These are phyloP conservation scores for Babylonia areolata DNA, from an alignment of 1,140 invertebrate species.

Conservation along the genomic window DNA sequence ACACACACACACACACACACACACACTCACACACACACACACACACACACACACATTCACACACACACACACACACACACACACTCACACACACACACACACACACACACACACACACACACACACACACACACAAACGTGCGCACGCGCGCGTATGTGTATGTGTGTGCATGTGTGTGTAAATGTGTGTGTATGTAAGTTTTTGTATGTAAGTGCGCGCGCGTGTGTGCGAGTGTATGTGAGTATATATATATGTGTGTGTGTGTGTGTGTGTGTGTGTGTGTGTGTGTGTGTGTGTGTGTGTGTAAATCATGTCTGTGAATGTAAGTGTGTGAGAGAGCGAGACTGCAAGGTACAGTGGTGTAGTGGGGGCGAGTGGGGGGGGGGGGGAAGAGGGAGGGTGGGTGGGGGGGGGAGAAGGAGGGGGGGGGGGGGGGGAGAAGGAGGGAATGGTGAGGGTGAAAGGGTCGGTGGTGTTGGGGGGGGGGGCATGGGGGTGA, in stretches of 20 bases:
- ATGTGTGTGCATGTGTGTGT: neutral
- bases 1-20: conserved; percentile 16
- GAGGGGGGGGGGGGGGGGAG: neutral
- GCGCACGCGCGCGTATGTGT: neutral
- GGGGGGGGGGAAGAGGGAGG: neutral
- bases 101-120: conserved; percentile 6
- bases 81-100: neutral
- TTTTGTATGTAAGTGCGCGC: no score
- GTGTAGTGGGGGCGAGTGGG: no score
- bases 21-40: conserved; percentile 21
- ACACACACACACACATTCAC: conserved; percentile 24
- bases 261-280: neutral
- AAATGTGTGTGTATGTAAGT: neutral
- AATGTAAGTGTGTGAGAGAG: neutral
- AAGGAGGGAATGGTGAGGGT: neutral
- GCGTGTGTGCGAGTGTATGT: no score
- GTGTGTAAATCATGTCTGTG: neutral
- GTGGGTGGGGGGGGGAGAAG: neutral
- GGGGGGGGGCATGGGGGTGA: neutral
- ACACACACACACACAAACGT: neutral
- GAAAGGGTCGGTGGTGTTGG: neutral
- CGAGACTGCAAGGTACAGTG: neutral
- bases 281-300: neutral
- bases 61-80: neutral
- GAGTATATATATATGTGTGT: neutral